Conservation (phyloP, 1,140 invertebrate genomes). For the Venturia canescens region DNA sequence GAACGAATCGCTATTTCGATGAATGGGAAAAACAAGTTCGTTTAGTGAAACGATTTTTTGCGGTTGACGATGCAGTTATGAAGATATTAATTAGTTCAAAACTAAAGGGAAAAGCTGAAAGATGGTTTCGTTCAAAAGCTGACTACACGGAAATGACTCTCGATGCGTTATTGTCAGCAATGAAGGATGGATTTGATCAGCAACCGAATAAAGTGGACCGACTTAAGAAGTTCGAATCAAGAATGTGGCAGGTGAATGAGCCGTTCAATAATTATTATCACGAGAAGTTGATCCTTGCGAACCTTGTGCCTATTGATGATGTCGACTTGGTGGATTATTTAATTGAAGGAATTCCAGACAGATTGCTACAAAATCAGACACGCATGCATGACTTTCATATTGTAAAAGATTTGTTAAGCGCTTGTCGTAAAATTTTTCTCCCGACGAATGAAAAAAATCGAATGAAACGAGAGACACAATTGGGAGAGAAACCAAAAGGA, state of each 20-base stretch:
- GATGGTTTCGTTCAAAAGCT: conserved; percentile 37
- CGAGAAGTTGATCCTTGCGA: conserved; percentile 38
- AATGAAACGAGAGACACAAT: conserved; percentile 12
- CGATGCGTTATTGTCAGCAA: conserved; percentile 25
- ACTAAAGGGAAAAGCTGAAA: conserved; percentile 18
- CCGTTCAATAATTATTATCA: conserved; percentile 43
- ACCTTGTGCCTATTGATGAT: conserved; percentile 32
- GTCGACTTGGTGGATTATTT: conserved; percentile 42
- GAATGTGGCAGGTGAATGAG: conserved; percentile 40
- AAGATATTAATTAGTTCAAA: conserved; percentile 31
- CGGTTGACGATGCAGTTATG: conserved; percentile 20
- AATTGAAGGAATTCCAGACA: conserved; percentile 40
- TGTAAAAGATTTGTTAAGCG: conserved; percentile 26
- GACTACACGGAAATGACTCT: conserved; percentile 24
- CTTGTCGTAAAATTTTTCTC: conserved; percentile 32
- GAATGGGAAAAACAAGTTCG: conserved; percentile 35
- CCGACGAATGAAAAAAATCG: background rate
- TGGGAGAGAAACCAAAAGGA: background rate
- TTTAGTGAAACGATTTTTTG: conserved; percentile 1
- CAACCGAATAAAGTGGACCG: conserved; percentile 23
- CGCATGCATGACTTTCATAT: conserved; percentile 28
- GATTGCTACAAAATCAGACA: conserved; percentile 22
- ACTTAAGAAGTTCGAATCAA: conserved; percentile 34
- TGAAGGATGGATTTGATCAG: conserved; percentile 35
- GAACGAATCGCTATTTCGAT: conserved; percentile 13